These are phyloP conservation scores for Tetragnatha versicolor DNA, from an alignment of 1,140 invertebrate species.

Conservation along the genomic window DNA sequence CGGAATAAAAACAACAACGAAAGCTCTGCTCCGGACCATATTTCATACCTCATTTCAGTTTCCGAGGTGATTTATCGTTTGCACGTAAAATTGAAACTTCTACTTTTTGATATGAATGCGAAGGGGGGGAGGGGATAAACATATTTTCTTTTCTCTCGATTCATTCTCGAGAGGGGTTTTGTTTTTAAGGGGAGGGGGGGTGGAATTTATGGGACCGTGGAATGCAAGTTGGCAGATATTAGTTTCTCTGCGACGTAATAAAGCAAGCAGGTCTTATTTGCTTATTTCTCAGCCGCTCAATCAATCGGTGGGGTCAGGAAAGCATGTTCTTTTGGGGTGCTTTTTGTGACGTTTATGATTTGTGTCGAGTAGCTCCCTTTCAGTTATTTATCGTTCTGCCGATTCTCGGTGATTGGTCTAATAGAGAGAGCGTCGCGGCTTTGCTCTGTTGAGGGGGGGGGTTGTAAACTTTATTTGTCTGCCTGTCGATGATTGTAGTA, in stretches of 20 bases:
- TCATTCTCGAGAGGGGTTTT: not conserved
- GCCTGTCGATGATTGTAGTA: not conserved
- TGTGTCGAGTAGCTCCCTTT: not conserved
- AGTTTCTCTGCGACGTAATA: constrained; percentile 26
- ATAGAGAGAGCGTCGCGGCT: not conserved
- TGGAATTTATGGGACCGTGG: constrained; percentile 22
- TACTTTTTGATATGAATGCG: constrained; percentile 21
- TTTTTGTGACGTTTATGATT: constrained; percentile 20
- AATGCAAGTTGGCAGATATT: constrained; percentile 29
- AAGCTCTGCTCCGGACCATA: constrained; percentile 24
- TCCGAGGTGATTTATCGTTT: constrained; percentile 35
- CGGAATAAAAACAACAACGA: constrained; percentile 27
- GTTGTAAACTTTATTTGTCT: not conserved
- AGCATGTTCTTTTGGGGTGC: not conserved
- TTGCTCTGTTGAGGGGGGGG: not conserved
- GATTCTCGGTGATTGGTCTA: not conserved
- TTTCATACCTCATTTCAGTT: constrained; percentile 44
- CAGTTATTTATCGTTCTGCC: not conserved
- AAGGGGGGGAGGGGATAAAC: not conserved
- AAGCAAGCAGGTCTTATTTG: not conserved
- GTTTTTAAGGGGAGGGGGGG: too few species aligned
- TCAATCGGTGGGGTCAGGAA: constrained; percentile 12
- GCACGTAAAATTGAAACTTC: constrained; percentile 43
- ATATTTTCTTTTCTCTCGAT: constrained; percentile 16
- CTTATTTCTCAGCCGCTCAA: constrained; percentile 7